Base-by-base conservation (phyloP, 2,888 invertebrate species). In the Scrobipalpa atriplicella region DNA sequence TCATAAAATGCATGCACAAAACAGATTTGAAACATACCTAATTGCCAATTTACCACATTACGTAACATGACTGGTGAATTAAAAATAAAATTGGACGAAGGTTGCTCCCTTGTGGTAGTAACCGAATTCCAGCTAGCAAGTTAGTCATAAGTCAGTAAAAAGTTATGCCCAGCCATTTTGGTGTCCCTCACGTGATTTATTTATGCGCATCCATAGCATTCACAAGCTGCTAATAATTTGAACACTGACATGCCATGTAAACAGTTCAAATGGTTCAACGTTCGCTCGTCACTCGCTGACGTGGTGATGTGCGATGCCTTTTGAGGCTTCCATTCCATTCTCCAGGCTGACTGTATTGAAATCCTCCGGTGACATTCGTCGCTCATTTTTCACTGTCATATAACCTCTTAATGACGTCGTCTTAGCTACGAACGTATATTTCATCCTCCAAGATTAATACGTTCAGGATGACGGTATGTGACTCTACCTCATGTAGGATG, bases 321-420 rank as follows among this genome's bases (percentile, higher is more conserved):
- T 63, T 52, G 52, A 63, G 63, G 16, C 58, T 36, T 58, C 29
- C 38, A 62, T 43, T 62, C 47, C 10, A 47, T 47, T 43, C 11
- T 47, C 47, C 47, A 47, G 47, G n/a, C 16, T 1, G 54, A 41
- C 41, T 56, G 56, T 39, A 56, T 64, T 64, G 56, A 56, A 56
- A 62, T 29, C 62, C 19, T 21, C 54, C 56, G 56, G 54, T 56
- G 64, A 56, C 54, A 54, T 64, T 29, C 43, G 62, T 13, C 6
- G 10, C 66, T 67, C 70, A 72, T 72, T 70, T 66, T 68, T 72
- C 70, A 72, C 66, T 70, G 72, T 69, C 72, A 70, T 71, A 67
- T 70, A 69, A 68, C 66, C 65, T 62, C 39, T 62, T 58, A 62
- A 54, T 41, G 38, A 52, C 52, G 63, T 0, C 36, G 9, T 38